Percentiles rank a stretch among this genome's conserved stretches.
Conservation (phyloP, 1,140 invertebrate genomes). For the Apis cerana region DNA sequence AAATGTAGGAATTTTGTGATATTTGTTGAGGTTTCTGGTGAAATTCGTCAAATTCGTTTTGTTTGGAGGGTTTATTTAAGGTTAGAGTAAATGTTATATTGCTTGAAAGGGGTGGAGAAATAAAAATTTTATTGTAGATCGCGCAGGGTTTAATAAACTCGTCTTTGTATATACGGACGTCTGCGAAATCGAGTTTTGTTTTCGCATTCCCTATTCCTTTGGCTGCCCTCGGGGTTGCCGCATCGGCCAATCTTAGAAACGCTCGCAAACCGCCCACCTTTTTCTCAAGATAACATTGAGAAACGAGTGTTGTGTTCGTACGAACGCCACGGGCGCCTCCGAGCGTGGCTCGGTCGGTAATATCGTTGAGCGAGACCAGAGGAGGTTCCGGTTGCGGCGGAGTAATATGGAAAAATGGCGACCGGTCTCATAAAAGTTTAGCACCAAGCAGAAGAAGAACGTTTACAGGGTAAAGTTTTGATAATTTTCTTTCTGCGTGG, state of each 20-base stretch:
- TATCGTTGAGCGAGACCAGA: background rate
- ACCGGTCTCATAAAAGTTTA: constrained; percentile 28
- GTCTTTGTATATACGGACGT: background rate
- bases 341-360: background rate
- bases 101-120: too few species aligned
- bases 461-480: background rate
- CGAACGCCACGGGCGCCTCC: background rate
- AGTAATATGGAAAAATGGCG: constrained; percentile 4
- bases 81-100: too few species aligned
- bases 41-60: too few species aligned
- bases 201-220: constrained; percentile 14
- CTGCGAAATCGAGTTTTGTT: constrained; percentile 25
- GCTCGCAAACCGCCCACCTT: constrained; percentile 2
- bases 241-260: constrained; percentile 26
- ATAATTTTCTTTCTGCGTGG: too few species aligned
- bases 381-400: background rate
- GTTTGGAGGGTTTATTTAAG: too few species aligned
- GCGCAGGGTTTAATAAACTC: constrained; percentile 52
- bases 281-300: constrained; percentile 12
- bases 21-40: too few species aligned
- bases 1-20: too few species aligned
- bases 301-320: background rate
- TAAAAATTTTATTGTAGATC: too few species aligned
- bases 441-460: background rate
- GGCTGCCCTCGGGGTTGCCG: background rate